Conservation (phyloP, 2,888 invertebrate genomes). For the Dynastes hyllus region DNA sequence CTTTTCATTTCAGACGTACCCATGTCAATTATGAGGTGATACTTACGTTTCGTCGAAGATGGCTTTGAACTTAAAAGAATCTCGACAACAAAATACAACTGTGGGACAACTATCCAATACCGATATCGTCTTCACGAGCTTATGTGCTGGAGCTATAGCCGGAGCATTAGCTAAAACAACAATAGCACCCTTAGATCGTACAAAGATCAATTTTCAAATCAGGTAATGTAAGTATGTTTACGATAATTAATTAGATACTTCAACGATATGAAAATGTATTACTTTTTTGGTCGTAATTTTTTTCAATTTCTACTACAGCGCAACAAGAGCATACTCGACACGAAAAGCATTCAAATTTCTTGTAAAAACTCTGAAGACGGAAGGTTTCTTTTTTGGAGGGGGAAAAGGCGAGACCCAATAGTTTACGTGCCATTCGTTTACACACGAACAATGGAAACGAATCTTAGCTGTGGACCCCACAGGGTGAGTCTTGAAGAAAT, state of each 20-base stretch:
- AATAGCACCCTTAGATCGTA: constrained; percentile 97
- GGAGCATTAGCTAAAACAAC: constrained; percentile 96
- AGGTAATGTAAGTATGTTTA: constrained; percentile 72
- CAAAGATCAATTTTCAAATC: constrained; percentile 98
- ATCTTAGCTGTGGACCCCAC: constrained; percentile 81
- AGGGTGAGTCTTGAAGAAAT: constrained; percentile 68
- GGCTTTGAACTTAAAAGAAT: constrained; percentile 55
- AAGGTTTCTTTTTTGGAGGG: constrained; percentile 95
- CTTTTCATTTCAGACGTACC: constrained; percentile 35
- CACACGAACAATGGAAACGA: constrained; percentile 97
- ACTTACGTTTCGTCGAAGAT: constrained; percentile 54
- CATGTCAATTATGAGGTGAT: constrained; percentile 58
- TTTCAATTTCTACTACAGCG: constrained; percentile 64
- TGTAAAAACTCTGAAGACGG: constrained; percentile 78
- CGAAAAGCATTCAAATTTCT: constrained; percentile 82
- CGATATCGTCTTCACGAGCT: constrained; percentile 84
- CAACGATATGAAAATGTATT: background rate
- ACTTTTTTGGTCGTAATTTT: background rate
- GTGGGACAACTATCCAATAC: constrained; percentile 70
- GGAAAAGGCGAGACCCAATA: too few relatives aligned
- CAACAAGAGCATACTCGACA: constrained; percentile 82
- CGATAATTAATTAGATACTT: background rate
- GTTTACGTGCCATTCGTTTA: constrained; percentile 96
- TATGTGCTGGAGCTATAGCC: constrained; percentile 93
- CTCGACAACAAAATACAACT: constrained; percentile 45